phyloP scores from a whole-genome alignment of 2,113 vertebrate species.

The Indicator maculatus region DNA sequence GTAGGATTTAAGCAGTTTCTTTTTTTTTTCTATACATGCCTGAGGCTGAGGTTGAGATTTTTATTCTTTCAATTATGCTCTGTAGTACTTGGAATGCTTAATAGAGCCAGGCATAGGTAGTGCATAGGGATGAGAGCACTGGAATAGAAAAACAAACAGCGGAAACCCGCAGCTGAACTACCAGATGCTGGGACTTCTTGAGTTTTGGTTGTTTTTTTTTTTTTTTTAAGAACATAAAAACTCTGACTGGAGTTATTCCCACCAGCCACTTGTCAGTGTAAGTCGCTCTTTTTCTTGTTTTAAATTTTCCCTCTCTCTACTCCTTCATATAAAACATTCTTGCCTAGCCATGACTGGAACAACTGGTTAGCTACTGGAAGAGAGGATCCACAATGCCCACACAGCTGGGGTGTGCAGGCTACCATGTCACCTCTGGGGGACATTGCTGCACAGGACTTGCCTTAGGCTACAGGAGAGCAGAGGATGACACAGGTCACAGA shows the following conservation, averaged over 20 bases:
- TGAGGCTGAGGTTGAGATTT: slow-evolving; percentile 38
- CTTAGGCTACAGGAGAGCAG: not conserved
- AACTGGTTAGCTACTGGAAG: not conserved
- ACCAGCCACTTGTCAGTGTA: slow-evolving; percentile 11
- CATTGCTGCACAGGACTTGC: not conserved
- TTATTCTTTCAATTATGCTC: slow-evolving; percentile 53
- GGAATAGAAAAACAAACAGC: slow-evolving; percentile 67
- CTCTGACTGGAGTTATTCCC: slow-evolving; percentile 36
- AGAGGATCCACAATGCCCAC: not conserved
- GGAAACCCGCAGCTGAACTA: slow-evolving; percentile 66
- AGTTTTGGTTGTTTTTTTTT: not conserved
- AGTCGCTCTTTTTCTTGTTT: not conserved
- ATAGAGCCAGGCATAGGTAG: slow-evolving; percentile 53
- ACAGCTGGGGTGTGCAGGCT: not conserved
- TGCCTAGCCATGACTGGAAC: not conserved
- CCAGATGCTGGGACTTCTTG: slow-evolving; percentile 52
- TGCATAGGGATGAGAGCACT: slow-evolving; percentile 25
- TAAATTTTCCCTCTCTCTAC: not conserved
- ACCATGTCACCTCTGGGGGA: not conserved
- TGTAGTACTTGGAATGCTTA: slow-evolving; percentile 52
- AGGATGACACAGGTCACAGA: not conserved
- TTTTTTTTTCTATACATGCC: not conserved
- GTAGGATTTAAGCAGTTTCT: slow-evolving; percentile 26
- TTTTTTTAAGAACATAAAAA: slow-evolving; percentile 8
- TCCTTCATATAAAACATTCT: not conserved